Evolutionary conservation across 2,113 vertebrate species (phyloP), one percentile per base, ranked within the genome.

Genomic region (Triplophysa dalaica): DNA sequence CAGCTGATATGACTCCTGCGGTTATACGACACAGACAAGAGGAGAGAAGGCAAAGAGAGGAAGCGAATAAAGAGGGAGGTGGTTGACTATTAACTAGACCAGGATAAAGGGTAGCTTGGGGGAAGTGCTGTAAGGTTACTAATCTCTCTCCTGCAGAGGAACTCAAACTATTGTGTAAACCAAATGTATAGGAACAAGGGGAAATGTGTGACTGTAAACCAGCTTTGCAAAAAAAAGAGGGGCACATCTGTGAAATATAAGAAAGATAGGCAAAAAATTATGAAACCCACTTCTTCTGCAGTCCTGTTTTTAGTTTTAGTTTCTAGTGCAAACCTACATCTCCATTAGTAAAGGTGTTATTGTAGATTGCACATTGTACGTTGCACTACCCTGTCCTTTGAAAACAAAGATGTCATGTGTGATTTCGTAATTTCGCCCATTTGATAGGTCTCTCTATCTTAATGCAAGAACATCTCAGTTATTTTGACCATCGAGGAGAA

Each of bases 21-120:
- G 81, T 83, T 85, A 89, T 90, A 90, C 84, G 78, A 87, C 84
- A 60, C 70, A 64, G 79, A 67, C 62, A 60, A 67, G 73, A 48
- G 70, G 80, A 63, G 72, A 69, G 33, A 58, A 73, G 64, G 64
- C 45, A 65, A 60, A 33, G 54, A 64, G 70, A 79, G 80, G 85
- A 82, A 85, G 85, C 84, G 88, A 90, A 90, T 87, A 88, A 90
- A 87, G 82, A 85, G 79, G 87, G 86, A 86, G 87, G 85, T 85
- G 87, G 92, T 89, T 92, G 89, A 91, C 91, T 74, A 93, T 94
- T 94, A 93, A 94, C 90, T 86, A 70, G 86, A 87, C 88, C 86
- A 90, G 90, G 89, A 90, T 90, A 89, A 79, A 87, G 84, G 87
- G 89, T 86, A 82, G 89, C 82, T 82, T 66, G 87, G 87, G 88